Percentiles rank a stretch among this genome's conserved stretches.
phyloP scores from a whole-genome alignment of 2,113 vertebrate species.

The Cisticola juncidis region DNA sequence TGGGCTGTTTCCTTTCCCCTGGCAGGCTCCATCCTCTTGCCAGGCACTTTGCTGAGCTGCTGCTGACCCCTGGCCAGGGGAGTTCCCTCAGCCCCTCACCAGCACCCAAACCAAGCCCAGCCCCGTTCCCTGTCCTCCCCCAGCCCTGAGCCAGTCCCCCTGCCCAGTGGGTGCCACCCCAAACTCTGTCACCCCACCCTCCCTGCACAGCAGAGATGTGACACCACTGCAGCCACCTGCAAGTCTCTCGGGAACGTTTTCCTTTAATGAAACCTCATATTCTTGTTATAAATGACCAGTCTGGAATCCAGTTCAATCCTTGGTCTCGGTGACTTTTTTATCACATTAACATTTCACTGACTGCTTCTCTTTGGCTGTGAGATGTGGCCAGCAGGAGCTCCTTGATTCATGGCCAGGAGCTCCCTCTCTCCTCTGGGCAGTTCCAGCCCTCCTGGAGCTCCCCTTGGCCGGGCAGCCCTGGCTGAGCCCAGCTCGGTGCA shows the following conservation, averaged over 20 bases:
- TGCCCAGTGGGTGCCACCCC: not conserved
- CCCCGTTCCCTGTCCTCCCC: not conserved
- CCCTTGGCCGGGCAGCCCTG: not conserved
- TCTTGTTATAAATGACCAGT: not conserved
- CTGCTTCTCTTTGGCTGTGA: not conserved
- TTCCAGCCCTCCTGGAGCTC: not conserved
- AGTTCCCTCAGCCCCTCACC: not conserved
- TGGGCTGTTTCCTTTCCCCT: not conserved
- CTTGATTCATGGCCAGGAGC: not conserved
- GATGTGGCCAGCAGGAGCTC: not conserved
- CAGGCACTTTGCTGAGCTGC: not conserved
- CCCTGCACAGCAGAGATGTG: not conserved
- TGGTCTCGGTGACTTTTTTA: not conserved
- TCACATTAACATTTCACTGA: not conserved
- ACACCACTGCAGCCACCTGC: not conserved
- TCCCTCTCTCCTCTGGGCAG: not conserved
- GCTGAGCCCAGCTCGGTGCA: not conserved
- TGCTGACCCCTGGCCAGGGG: not conserved
- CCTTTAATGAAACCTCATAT: slow-evolving; percentile 3
- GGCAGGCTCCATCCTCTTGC: not conserved
- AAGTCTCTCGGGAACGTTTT: not conserved
- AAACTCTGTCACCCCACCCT: fast-evolving
- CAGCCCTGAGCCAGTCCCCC: not conserved
- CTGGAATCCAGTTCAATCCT: not conserved
- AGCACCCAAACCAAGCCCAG: not conserved